Evolutionary conservation across 2,797 vertebrate species (phyloP), one percentile per base, ranked within the genome.

Genomic region (Rhabdomys pumilio): DNA sequence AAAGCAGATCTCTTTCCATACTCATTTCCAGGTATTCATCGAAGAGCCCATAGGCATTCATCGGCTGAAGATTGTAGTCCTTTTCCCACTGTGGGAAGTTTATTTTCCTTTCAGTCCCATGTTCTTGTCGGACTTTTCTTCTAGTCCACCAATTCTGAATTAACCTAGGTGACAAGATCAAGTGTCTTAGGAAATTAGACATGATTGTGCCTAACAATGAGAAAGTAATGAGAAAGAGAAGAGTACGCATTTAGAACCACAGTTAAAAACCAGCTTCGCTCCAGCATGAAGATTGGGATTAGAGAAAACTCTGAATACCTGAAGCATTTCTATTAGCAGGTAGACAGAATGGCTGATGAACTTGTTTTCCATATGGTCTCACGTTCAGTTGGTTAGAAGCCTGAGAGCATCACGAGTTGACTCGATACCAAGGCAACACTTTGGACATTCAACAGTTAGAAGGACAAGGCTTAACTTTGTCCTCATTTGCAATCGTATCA

Each of bases 1-100:
- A 94, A 6, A 95, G n/a, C 15, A 76, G 11, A 31, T 38, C 20
- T 72, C n/a, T 91, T 79, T 92, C 76, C 99, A 86, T 99, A 99
- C 99, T 99, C 99, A 99, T 99, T 99, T 99, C 99, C 94, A 99
- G 97, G 97, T 99, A 99, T 98, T 99, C 99, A 77, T 99, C 99
- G 65, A 99, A 99, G 96, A 99, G 99, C 96, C 99, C 99, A 0
- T 99, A 99, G 94, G 99, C 99, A 83, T 99, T 99, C 99, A 99
- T 99, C 5, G 99, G 99, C 76, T 99, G 99, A 34, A 99, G 98
- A 96, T 99, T 99, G 97, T 99, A 99, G 98, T 99, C 99, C 94
- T 99, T 99, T 98, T 99, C 99, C 99, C 99, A 99, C 89, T 99
- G 99, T 22, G 99, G 99, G 98, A 99, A 99, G 94, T 96, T 98